Percentiles rank a stretch among this genome's conserved stretches.
phyloP scores from a whole-genome alignment of 2,888 invertebrate species.

The Liopterus haemorrhoidalis region DNA sequence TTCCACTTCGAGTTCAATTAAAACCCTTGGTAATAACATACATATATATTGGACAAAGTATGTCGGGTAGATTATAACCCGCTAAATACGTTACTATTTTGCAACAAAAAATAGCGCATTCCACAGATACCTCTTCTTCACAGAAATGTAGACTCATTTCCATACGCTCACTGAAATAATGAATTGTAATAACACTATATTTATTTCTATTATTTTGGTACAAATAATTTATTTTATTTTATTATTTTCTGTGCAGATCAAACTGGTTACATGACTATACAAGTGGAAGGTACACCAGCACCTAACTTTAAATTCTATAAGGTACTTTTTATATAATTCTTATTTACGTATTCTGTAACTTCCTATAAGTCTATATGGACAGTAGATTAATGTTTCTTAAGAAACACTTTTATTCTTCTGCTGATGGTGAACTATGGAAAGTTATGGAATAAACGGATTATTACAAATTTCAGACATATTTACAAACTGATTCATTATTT shows the following conservation, averaged over 20 bases:
- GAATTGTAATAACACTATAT: neutral
- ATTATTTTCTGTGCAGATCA: conserved; percentile 57
- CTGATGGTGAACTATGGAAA: neutral
- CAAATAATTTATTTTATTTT: neutral
- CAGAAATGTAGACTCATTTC: too few species aligned
- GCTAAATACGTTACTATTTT: too few species aligned
- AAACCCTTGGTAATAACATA: too few species aligned
- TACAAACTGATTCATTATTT: too few species aligned
- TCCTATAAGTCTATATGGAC: conserved; percentile 4
- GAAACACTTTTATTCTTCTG: neutral
- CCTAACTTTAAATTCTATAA: conserved; percentile 95
- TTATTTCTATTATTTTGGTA: neutral
- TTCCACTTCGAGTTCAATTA: too few species aligned
- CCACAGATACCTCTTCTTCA: too few species aligned
- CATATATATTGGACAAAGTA: too few species aligned
- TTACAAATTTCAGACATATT: too few species aligned
- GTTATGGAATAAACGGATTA: neutral
- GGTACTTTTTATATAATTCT: conserved; percentile 36
- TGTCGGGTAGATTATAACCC: too few species aligned
- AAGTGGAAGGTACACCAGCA: conserved; percentile 89
- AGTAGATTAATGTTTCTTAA: conserved; percentile 6
- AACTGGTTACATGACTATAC: conserved; percentile 87
- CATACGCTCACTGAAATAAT: neutral
- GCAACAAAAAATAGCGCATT: too few species aligned
- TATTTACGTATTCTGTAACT: conserved; percentile 4